Evolutionary conservation across 2,113 vertebrate species (phyloP), one percentile per base, ranked within the genome.

Genomic region (Phalacrocorax brasilianus): DNA sequence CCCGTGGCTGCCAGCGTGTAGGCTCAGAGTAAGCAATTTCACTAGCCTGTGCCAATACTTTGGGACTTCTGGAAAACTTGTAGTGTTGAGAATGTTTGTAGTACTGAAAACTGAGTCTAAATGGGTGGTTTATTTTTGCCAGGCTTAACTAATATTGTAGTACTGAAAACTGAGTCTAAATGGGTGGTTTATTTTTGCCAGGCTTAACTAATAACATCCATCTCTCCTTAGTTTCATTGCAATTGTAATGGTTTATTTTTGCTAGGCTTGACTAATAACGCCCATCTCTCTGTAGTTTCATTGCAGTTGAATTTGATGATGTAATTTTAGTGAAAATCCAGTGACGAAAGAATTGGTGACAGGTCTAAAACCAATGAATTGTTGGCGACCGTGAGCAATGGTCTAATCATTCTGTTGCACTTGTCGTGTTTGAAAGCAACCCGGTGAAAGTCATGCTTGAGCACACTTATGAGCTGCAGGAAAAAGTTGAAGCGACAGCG

Each of bases 401-500:
- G 33, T 74, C 59, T 74, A 0, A 2, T 53, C 0, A 0, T 59
- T 27, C 40, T n/a, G 44, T 56, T 77, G 53, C 53, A 2, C n/a
- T 45, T 75, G 27, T 33, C 8, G 15, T 24, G 10, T 49, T 47
- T 32, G 55, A 61, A n/a, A 68, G 71, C 74, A 23, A 11, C 42
- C 19, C 0, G 0, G 23, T 59, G 47, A 14, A 53, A 82, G 33
- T 47, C 33, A 6, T 24, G 14, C 4, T 2, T 20, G 62, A 67
- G 9, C 44, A 35, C 38, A 1, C 13, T 8, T 8, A 4, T 1
- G 32, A 71, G 42, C 55, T 44, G 28, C 76, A 30, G 62, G 66
- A 30, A 8, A 5, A n/a, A 8, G n/a, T 28, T 55, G 27, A 83
- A 61, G 67, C 0, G 0, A 11, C 56, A 27, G 33, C 11, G 0